Base-by-base conservation (phyloP, 2,113 vertebrate species). In the Carassius auratus region DNA sequence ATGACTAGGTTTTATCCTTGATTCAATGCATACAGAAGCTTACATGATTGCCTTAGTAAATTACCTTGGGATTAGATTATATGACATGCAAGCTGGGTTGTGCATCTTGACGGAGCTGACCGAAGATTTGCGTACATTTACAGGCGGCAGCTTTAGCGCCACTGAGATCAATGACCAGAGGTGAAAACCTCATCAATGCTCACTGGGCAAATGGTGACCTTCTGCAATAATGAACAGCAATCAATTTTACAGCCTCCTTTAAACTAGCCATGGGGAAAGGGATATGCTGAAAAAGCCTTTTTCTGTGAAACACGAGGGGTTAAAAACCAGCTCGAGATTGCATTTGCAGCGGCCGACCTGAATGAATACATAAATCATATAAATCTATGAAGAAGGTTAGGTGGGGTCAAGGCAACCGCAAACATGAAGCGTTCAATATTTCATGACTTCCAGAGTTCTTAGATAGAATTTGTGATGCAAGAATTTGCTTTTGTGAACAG, bases 381-480 rank as follows among this genome's bases (percentile, higher is more conserved):
- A 38, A 86, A 88, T 88, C 68, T 80, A 81, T 62, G 23, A 86
- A 42, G 68, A 88, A 84, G 81, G 81, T 86, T 71, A 86, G 45
- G 73, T 48, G 61, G 84, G 84, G 84, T 86, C 66, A 88, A 66
- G 57, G 83, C 75, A 64, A 86, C 69, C 50, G 64, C 84, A 75
- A 73, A 88, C 80, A 78, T 23, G 21, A 87, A 83, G 52, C 14
- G 26, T 48, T 88, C 50, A 84, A 86, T 88, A 88, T 84, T 86
- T 88, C n/a, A 86, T 80, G 45, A 30, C 19, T 19, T 36, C 76
- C 17, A 17, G 50, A 84, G 62, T 80, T 77, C 81, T 71, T 33
- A 23, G 74, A 50, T 79, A 85, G 64, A 74, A 80, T 82, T 83
- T 73, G 80, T 48, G 42, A 45, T 81, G 61, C 23, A 33, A 81